Percentiles rank a stretch among this genome's conserved stretches.
Evolutionary conservation across 2,888 invertebrate genomes (phyloP).

Genomic region (Volucella inflata): DNA sequence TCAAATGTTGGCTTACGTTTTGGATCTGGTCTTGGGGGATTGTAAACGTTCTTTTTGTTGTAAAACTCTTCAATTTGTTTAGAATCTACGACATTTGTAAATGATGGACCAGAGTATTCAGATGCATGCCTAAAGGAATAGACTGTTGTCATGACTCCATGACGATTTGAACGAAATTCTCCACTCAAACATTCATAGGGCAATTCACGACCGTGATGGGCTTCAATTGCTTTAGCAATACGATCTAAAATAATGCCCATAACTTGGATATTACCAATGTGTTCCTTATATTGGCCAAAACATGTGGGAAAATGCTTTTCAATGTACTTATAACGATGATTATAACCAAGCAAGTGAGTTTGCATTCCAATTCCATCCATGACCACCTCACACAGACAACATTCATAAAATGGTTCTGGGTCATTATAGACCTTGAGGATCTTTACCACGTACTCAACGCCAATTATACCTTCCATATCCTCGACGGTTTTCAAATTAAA

Average conservation of each 20-base stretch:
- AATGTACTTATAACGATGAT: conserved; percentile 89
- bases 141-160: conserved; percentile 87
- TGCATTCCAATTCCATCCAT: conserved; percentile 91
- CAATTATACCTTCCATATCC: conserved; percentile 84
- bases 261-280: conserved; percentile 85
- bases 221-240: conserved; percentile 88
- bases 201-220: conserved; percentile 88
- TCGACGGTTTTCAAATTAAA: conserved; percentile 6
- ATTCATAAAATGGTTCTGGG: conserved; percentile 89
- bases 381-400: conserved; percentile 90
- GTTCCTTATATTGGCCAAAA: conserved; percentile 86
- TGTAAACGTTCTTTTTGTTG: conserved; percentile 74
- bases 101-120: conserved; percentile 85
- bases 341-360: conserved; percentile 90
- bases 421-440: conserved; percentile 87
- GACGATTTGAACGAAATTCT: conserved; percentile 87
- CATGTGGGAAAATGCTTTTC: conserved; percentile 86
- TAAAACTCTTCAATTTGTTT: conserved; percentile 81
- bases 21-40: conserved; percentile 61
- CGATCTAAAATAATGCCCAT: conserved; percentile 85
- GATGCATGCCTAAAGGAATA: conserved; percentile 88
- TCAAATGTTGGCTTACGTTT: conserved; percentile 76
- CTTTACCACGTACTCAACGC: conserved; percentile 92
- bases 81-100: conserved; percentile 84
- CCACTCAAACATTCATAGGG: conserved; percentile 88